Evolutionary conservation across 2,113 vertebrate genomes (phyloP), one percentile per base, ranked within the genome.

Genomic region (Python bivittatus): DNA sequence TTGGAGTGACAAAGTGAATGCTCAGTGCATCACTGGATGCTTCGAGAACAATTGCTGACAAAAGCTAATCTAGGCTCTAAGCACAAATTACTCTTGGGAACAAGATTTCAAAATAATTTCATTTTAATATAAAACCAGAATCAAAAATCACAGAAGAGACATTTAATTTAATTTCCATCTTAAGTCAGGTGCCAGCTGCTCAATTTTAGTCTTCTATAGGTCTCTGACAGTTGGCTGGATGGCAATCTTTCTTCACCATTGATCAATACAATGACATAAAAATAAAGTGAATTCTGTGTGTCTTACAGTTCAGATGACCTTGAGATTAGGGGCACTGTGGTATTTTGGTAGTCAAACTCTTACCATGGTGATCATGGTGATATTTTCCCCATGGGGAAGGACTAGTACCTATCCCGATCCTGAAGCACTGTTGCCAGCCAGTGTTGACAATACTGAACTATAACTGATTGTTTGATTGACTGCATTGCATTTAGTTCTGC

Each of bases 121-220:
- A 90, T 91, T 72, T 92, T 38, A 92, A 83, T 88, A 89, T 64
- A 91, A 92, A 91, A 91, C 61, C 33, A 42, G n/a, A 90, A 92
- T 27, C 88, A 89, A 90, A 86, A 92, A 58, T 20, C 54, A 38
- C 58, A 91, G 72, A 83, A 88, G 27, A 88, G 52, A 48, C 83
- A 79, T 92, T 61, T 20, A 79, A 29, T 52, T 90, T 87, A 83
- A 57, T 89, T 93, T 38, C 33, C 58, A 64, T 44, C n/a, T 84
- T 86, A 64, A 25, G 38, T 15, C 29, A 42, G 5, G 58, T n/a
- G 33, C 6, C 60, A 38, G 9, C 8, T 52, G 48, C 52, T 84
- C 53, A 11, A 52, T 5, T 38, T 42, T 13, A 84, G 53, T 27
- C 56, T 84, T 22, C 79, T 84, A 44, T 22, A 84, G 22, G 8